phyloP scores from a whole-genome alignment of 2,113 vertebrate species.

The Leptosomus discolor region DNA sequence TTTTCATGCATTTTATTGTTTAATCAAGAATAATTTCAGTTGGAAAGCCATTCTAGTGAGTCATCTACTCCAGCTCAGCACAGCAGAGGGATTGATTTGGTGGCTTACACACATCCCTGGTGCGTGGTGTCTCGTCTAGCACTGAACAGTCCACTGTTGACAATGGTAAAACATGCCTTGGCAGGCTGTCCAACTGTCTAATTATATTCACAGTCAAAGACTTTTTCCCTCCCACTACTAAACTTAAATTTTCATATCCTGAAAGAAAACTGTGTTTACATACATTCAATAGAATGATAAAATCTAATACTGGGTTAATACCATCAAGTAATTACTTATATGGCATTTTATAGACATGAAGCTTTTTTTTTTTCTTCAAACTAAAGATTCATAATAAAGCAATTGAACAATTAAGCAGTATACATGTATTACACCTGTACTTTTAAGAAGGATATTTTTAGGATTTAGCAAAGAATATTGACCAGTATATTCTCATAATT shows the following conservation, averaged over 20 bases:
- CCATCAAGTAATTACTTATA: background rate
- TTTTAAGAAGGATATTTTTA: background rate
- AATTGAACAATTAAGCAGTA: background rate
- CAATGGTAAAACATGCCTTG: conserved; percentile 32
- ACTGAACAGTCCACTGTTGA: background rate
- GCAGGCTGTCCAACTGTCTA: background rate
- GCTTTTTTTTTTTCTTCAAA: background rate
- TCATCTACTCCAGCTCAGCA: background rate
- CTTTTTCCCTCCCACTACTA: background rate
- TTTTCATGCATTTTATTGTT: background rate
- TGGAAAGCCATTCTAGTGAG: background rate
- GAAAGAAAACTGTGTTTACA: background rate
- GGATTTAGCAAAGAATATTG: background rate
- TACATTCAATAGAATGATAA: background rate
- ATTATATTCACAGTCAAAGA: background rate
- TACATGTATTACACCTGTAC: background rate
- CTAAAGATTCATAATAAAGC: background rate
- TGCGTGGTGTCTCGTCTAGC: background rate
- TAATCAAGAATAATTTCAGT: background rate
- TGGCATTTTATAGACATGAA: background rate
- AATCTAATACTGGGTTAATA: background rate
- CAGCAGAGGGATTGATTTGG: background rate
- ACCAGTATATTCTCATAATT: background rate
- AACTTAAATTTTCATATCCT: background rate
- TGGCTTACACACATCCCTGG: background rate